Conservation (phyloP, 1,140 invertebrate genomes). For the Drosophila lini region DNA sequence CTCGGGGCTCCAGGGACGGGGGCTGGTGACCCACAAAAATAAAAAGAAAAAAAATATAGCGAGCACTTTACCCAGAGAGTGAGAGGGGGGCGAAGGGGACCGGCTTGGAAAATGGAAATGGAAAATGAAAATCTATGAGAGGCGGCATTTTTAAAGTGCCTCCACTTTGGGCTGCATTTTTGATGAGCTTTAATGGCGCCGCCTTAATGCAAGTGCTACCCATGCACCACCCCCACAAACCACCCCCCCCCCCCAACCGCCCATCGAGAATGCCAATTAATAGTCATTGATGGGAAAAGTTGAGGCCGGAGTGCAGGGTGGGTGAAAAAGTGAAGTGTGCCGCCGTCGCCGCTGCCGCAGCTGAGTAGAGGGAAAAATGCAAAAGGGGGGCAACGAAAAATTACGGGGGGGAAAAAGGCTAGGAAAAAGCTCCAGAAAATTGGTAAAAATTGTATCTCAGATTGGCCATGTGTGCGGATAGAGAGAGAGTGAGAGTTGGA, state of each 20-base stretch:
- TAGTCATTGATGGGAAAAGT: constrained; percentile 79
- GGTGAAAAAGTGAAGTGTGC: constrained; percentile 62
- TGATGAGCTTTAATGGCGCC: constrained; percentile 80
- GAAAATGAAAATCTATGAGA: constrained; percentile 72
- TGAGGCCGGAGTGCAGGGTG: constrained; percentile 24
- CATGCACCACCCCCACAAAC: not conserved
- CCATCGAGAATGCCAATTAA: constrained; percentile 72
- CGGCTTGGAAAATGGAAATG: constrained; percentile 24
- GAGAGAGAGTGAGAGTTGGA: not conserved
- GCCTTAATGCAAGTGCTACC: constrained; percentile 70
- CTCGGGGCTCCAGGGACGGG: not conserved
- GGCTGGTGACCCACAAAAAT: constrained; percentile 46
- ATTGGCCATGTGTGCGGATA: constrained; percentile 53
- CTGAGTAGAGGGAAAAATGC: not conserved
- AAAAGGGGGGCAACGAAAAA: not conserved
- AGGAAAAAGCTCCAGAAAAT: constrained; percentile 7
- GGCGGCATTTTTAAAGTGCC: constrained; percentile 65
- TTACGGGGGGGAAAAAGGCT: not conserved
- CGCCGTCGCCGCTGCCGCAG: constrained; percentile 19
- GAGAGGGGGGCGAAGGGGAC: not conserved
- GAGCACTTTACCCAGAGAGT: constrained; percentile 14
- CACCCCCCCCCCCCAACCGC: not conserved
- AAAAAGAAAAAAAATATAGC: not conserved
- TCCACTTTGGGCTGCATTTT: constrained; percentile 67
- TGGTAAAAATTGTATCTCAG: constrained; percentile 9